A percentile compares a stretch with the other conserved stretches of the same genome.
These are phyloP conservation scores for Eremophila alpestris DNA, from an alignment of 2,797 vertebrate species.

Conservation along the genomic window DNA sequence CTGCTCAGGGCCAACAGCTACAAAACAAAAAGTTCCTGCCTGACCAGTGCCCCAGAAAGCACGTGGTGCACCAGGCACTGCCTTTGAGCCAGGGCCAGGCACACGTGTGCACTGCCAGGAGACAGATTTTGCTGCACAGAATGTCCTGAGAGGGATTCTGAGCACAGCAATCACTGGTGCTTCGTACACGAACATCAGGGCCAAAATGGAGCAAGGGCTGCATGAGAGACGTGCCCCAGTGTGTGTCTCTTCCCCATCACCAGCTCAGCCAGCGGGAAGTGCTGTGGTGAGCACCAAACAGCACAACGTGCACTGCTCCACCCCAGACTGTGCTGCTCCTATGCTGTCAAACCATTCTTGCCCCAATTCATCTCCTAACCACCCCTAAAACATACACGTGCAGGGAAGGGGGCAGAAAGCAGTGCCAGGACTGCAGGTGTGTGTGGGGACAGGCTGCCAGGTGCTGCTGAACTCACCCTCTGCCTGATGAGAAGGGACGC, in stretches of 20 bases:
- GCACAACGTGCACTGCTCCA: not conserved
- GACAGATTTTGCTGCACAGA: not conserved
- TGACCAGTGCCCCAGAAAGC: not conserved
- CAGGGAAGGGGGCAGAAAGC: not conserved
- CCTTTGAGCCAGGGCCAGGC: not conserved
- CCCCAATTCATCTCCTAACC: not conserved
- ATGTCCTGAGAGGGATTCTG: not conserved
- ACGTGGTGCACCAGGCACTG: not conserved
- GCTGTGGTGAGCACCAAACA: not conserved
- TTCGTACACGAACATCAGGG: not conserved
- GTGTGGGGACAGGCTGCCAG: not conserved
- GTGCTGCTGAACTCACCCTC: slow-evolving; percentile 28
- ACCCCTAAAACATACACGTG: fast-evolving
- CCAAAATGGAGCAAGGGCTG: not conserved
- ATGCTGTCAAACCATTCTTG: not conserved
- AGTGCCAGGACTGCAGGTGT: not conserved
- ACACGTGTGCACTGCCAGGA: not conserved
- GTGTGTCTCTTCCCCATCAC: fast-evolving
- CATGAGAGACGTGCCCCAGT: not conserved
- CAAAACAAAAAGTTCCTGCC: not conserved
- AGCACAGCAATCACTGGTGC: not conserved
- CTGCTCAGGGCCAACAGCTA: not conserved
- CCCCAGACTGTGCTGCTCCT: not conserved
- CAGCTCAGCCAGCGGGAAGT: not conserved
- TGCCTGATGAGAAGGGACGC: not conserved